A percentile compares a stretch with the other conserved stretches of the same genome.
These are phyloP conservation scores for Phoenoteleia sp. DNA, from an alignment of 2,888 invertebrate species.

Conservation along the genomic window DNA sequence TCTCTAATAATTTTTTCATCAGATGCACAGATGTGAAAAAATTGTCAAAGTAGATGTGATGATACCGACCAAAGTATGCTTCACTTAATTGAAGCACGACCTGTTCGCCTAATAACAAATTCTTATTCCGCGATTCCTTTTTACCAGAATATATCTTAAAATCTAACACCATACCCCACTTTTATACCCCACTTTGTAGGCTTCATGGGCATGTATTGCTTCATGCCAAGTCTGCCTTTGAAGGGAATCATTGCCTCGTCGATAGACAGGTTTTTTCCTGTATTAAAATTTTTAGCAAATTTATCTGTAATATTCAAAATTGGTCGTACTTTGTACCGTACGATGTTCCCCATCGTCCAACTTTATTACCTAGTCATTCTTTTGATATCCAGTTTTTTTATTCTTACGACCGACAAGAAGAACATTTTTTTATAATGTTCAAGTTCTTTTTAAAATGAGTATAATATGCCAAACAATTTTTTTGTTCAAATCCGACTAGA, in stretches of 20 bases:
- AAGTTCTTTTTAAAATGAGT: too few relatives aligned
- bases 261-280: slow-evolving; percentile 29
- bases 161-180: slow-evolving; percentile 23
- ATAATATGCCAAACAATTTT: too few relatives aligned
- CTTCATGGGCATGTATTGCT: slow-evolving; percentile 45
- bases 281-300: slow-evolving; percentile 30
- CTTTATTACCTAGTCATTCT: too few relatives aligned
- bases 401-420: too few relatives aligned
- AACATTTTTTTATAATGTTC: too few relatives aligned
- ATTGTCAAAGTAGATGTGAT: slow-evolving; percentile 33
- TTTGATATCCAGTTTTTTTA: too few relatives aligned
- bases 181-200: slow-evolving; percentile 37
- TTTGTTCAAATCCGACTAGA: too few relatives aligned
- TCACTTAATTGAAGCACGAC: slow-evolving; percentile 33
- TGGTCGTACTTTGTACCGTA: slow-evolving; percentile 34
- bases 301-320: slow-evolving; percentile 16
- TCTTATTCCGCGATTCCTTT: slow-evolving; percentile 15
- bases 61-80: slow-evolving; percentile 4
- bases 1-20: slow-evolving; percentile 15
- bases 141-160: slow-evolving; percentile 24
- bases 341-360: too few relatives aligned
- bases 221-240: slow-evolving; percentile 41
- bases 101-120: slow-evolving; percentile 32
- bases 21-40: slow-evolving; percentile 24
- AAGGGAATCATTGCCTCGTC: slow-evolving; percentile 37